Conservation (phyloP, 2,888 invertebrate genomes). For the Stenchaetothrips biformis region DNA sequence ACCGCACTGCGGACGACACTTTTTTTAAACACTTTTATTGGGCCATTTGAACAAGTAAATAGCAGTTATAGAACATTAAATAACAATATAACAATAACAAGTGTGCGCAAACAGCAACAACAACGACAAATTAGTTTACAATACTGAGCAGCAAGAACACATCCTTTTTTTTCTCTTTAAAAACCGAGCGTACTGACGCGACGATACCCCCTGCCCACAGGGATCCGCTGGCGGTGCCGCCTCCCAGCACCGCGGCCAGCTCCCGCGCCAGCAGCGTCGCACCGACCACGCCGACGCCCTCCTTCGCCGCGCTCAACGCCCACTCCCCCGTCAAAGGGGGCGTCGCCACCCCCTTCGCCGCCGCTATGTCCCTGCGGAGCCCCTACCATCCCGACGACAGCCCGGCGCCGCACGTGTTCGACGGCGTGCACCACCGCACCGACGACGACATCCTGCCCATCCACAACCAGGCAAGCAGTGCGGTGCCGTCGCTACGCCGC, state of each 20-base stretch:
- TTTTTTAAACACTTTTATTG: no score
- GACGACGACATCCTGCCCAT: slow-evolving; percentile 17
- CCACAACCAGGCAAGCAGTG: slow-evolving; percentile 7
- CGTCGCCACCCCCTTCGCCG: slow-evolving; percentile 31
- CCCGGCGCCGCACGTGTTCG: background rate
- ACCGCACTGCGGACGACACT: no score
- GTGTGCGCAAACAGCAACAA: no score
- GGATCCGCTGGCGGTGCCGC: background rate
- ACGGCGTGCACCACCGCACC: background rate
- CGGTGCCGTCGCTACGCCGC: background rate
- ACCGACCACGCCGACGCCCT: background rate
- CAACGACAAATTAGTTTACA: no score
- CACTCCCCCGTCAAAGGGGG: slow-evolving; percentile 29
- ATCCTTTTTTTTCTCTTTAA: no score
- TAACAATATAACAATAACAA: no score
- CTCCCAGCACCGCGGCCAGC: slow-evolving; percentile 4
- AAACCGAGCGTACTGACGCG: background rate
- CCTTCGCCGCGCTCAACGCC: slow-evolving; percentile 14
- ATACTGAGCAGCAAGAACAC: no score
- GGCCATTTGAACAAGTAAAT: no score
- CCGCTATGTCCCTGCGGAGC: background rate
- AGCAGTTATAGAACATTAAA: no score
- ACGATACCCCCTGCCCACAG: background rate
- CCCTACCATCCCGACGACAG: background rate
- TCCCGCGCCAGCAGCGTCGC: background rate